Conservation (phyloP, 2,797 vertebrate species). For the Sciaenops ocellatus region DNA sequence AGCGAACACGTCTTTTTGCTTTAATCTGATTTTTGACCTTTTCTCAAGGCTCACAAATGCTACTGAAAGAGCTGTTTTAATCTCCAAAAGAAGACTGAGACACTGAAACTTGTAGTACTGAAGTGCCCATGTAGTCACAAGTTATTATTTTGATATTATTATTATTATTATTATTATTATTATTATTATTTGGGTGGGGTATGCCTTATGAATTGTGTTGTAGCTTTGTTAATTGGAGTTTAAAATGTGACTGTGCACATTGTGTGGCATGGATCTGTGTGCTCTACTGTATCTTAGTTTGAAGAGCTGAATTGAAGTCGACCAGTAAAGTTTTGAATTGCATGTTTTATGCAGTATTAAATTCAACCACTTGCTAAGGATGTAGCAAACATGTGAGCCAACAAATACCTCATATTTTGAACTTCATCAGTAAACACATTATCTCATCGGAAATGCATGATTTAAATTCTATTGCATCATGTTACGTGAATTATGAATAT, state of each 20-base stretch:
- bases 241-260: slow-evolving; percentile 80
- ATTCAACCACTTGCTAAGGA: slow-evolving; percentile 80
- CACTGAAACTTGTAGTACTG: slow-evolving; percentile 47
- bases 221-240: slow-evolving; percentile 82
- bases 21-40: slow-evolving; percentile 33
- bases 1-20: background rate
- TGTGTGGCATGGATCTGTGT: slow-evolving; percentile 83
- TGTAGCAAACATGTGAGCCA: slow-evolving; percentile 82
- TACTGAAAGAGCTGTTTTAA: slow-evolving; percentile 41
- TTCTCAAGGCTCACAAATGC: slow-evolving; percentile 51
- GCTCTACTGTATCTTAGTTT: slow-evolving; percentile 74
- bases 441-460: slow-evolving; percentile 83
- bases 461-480: slow-evolving; percentile 83
- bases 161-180: slow-evolving; percentile 16
- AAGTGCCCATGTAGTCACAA: slow-evolving; percentile 70
- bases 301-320: slow-evolving; percentile 68
- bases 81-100: slow-evolving; percentile 45
- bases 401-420: slow-evolving; percentile 83
- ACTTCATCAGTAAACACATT: slow-evolving; percentile 70
- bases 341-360: slow-evolving; percentile 83
- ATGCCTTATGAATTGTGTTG: slow-evolving; percentile 79
- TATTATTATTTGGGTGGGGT: slow-evolving; percentile 38
- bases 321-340: slow-evolving; percentile 71
- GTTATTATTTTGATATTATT: slow-evolving; percentile 57
- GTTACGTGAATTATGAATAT: slow-evolving; percentile 78